A percentile compares a stretch with the other conserved stretches of the same genome.
phyloP scores from a whole-genome alignment of 2,797 vertebrate genomes.

The Pelodytes ibericus region DNA sequence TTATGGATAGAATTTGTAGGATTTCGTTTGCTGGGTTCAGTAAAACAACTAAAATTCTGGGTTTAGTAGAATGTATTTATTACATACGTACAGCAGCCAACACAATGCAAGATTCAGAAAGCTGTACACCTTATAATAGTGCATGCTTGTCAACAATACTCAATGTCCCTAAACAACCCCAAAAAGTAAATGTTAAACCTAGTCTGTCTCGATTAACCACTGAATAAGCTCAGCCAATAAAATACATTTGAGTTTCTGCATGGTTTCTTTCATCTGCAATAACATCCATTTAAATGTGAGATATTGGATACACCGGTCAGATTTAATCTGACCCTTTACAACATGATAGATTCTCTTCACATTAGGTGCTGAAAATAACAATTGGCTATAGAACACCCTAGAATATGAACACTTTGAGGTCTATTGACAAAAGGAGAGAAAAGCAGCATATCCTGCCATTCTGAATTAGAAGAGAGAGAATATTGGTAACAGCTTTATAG shows the following conservation, averaged over 20 bases:
- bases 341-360: slow-evolving; percentile 29
- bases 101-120: no score
- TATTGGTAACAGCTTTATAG: background rate
- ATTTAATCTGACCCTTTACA: slow-evolving; percentile 51
- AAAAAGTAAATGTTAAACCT: no score
- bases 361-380: slow-evolving; percentile 28
- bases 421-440: slow-evolving; percentile 32
- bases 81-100: no score
- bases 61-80: no score
- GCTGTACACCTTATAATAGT: no score
- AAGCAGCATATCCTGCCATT: slow-evolving; percentile 14
- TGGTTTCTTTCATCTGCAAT: slow-evolving; percentile 26
- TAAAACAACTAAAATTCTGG: no score
- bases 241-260: slow-evolving; percentile 21
- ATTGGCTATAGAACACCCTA: slow-evolving; percentile 6
- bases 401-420: slow-evolving; percentile 22
- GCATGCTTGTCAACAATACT: no score
- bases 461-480: slow-evolving; percentile 26
- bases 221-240: slow-evolving; percentile 6
- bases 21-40: no score
- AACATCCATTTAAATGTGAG: slow-evolving; percentile 39
- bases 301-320: slow-evolving; percentile 36
- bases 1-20: no score
- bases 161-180: no score
- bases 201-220: no score